Base-by-base conservation (phyloP, 2,888 invertebrate genomes). In the Pilophorus perplexus region DNA sequence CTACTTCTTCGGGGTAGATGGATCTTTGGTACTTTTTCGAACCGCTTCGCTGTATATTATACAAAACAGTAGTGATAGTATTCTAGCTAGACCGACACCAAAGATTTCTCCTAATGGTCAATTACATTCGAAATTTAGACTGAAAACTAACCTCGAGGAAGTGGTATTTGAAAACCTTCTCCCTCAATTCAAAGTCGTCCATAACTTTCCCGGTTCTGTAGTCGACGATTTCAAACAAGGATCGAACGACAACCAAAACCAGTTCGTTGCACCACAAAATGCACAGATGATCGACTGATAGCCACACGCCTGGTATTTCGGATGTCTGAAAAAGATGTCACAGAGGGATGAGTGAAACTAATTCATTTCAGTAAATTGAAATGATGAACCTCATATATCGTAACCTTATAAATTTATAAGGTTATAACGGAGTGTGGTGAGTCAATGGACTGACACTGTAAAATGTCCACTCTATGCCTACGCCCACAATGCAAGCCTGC, bases 201-300 rank as follows among this genome's bases (percentile, higher is more conserved):
- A 74, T 74, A 52, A 83, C 77, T 74, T 81, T 80, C 62, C 74
- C 74, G 0, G 80, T 80, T 44, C 74, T 75, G 2, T 78, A 77
- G 75, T 91, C 85, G 4, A 95, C 83, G 44, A 86, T 84, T 72
- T 90, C 89, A 77, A 93, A 95, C 6, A 96, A 79, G 57, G 89
- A 87, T 72, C 89, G 81, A 69, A 88, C 88, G 65, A 93, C 81
- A 0, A 85, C 84, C 75, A 93, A 77, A 1, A 94, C 86, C 40
- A 94, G 79, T 77, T 96, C 93, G 74, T 93, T 90, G 77, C 92
- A 95, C 96, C 96, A 97, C 2, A 93, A 85, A 73, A 94, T 90
- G 73, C 90, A 89, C 10, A 91, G 82, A 76, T 97, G 97, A 77
- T 96, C 94, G 1, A 90, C 86, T 3, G 93, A 87, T 6, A 88